phyloP scores from a whole-genome alignment of 1,140 invertebrate species.

The Augochlora pura region DNA sequence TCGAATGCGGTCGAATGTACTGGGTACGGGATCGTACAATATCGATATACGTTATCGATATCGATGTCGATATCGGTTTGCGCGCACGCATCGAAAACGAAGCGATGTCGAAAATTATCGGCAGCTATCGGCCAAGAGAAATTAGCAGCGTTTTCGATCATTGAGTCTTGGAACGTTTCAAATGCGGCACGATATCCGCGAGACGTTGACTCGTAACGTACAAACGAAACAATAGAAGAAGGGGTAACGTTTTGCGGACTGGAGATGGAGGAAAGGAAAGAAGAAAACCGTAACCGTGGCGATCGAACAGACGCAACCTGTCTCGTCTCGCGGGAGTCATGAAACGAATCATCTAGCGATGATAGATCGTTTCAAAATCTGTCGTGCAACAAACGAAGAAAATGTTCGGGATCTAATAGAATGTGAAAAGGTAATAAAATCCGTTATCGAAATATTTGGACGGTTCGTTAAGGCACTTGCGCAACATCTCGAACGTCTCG shows the following conservation, averaged over 20 bases:
- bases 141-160: not conserved
- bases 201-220: too few relatives aligned
- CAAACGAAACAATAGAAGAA: not conserved
- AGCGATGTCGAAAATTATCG: not conserved
- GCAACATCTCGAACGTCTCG: not conserved
- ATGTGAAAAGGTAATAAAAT: not conserved
- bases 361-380: not conserved
- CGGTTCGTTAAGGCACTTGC: not conserved
- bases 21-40: not conserved
- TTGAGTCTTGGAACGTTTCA: not conserved
- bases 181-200: too few relatives aligned
- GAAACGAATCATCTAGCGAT: not conserved
- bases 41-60: slow-evolving; percentile 25
- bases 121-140: not conserved
- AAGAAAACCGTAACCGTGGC: not conserved
- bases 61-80: slow-evolving; percentile 47
- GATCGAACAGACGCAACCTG: not conserved
- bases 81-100: too few relatives aligned
- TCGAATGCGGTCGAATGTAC: slow-evolving; percentile 48
- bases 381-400: not conserved
- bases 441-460: not conserved
- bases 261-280: not conserved
- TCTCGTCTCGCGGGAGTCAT: not conserved
- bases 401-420: not conserved
- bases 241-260: not conserved